phyloP scores from a whole-genome alignment of 30 jellyfish, hydroid and myxozoan genomes.

The Rhopilema esculentum region DNA sequence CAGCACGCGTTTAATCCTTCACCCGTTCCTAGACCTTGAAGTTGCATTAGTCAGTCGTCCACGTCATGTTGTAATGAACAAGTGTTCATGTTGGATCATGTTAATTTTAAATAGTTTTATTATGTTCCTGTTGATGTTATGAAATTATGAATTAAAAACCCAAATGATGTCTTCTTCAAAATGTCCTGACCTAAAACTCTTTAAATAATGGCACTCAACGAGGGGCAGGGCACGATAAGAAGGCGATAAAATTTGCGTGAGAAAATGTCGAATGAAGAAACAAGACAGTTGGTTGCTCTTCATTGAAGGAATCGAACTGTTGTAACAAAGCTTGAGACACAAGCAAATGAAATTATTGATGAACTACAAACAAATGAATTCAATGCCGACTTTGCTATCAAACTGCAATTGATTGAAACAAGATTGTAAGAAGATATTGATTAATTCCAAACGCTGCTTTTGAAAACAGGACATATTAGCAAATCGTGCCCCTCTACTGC shows the following conservation, averaged over 20 bases:
- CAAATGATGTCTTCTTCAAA: background rate
- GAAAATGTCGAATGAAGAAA: background rate
- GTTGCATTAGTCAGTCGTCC: too few relatives aligned
- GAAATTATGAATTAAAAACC: background rate
- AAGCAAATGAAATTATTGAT: too few relatives aligned
- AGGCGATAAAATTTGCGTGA: background rate
- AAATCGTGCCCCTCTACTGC: background rate
- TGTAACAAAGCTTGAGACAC: background rate
- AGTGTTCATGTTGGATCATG: too few relatives aligned
- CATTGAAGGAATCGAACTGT: background rate
- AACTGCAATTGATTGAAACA: background rate
- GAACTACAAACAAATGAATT: background rate
- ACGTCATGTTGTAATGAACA: background rate
- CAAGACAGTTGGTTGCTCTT: too few relatives aligned
- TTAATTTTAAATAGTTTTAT: too few relatives aligned
- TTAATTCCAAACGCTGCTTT: too few relatives aligned
- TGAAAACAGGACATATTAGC: background rate
- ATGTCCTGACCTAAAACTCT: background rate
- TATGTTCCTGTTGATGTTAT: too few relatives aligned
- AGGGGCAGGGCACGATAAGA: background rate
- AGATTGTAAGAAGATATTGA: background rate
- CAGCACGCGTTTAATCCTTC: too few relatives aligned
- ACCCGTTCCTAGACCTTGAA: too few relatives aligned
- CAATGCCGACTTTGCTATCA: background rate
- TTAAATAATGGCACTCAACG: background rate